phyloP scores from a whole-genome alignment of 1,140 invertebrate genomes.

The Aradophagus sp. region DNA sequence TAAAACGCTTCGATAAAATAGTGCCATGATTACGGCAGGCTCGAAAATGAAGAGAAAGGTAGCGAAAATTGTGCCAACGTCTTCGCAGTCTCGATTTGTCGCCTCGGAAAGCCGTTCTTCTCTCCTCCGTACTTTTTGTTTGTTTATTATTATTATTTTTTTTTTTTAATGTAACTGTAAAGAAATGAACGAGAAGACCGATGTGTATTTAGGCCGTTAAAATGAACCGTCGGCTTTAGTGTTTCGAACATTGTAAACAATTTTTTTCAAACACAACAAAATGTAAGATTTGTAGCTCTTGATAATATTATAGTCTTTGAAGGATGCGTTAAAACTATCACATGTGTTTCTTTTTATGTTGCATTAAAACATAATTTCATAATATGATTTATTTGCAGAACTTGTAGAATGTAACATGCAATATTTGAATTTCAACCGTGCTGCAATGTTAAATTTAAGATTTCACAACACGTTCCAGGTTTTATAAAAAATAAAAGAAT shows the following conservation, averaged over 20 bases:
- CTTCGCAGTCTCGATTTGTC: constrained; percentile 19
- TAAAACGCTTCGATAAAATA: constrained; percentile 67
- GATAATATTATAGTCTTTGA: too few relatives aligned
- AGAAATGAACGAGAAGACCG: constrained; percentile 25
- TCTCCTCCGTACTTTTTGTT: constrained; percentile 3
- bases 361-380: too few relatives aligned
- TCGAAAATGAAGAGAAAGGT: constrained; percentile 57
- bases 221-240: constrained; percentile 22
- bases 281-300: too few relatives aligned
- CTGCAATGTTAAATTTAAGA: too few relatives aligned
- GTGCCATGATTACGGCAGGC: constrained; percentile 66
- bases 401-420: too few relatives aligned
- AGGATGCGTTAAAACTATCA: too few relatives aligned
- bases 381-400: too few relatives aligned
- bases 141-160: constrained; percentile 16
- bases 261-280: constrained; percentile 4
- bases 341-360: too few relatives aligned
- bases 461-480: too few relatives aligned
- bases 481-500: too few relatives aligned
- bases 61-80: constrained; percentile 53
- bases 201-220: constrained; percentile 15
- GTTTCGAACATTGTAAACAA: constrained; percentile 19
- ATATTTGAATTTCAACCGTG: too few relatives aligned
- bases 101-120: constrained; percentile 37
- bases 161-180: constrained; percentile 16